phyloP scores from a whole-genome alignment of 2,113 vertebrate species.

The Gallinago media region DNA sequence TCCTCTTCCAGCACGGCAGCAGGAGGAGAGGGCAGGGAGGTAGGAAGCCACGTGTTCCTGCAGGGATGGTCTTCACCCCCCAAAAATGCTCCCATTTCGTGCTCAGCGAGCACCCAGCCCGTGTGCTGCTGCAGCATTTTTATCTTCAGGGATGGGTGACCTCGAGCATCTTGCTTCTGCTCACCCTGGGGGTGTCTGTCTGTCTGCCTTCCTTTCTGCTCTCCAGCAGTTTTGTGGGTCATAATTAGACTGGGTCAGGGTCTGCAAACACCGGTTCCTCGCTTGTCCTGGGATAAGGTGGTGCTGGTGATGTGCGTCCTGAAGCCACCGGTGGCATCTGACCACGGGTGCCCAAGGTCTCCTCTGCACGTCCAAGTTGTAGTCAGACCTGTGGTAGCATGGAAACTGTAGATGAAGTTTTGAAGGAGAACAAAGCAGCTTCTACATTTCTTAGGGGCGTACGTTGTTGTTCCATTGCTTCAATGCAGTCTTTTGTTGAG shows the following conservation, averaged over 20 bases:
- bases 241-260: rapidly evolving
- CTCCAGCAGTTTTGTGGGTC: not conserved
- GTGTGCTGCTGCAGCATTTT: rapidly evolving
- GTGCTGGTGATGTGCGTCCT: rapidly evolving
- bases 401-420: not conserved
- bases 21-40: not conserved
- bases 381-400: rapidly evolving
- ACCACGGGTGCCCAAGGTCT: rapidly evolving
- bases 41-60: not conserved
- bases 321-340: not conserved
- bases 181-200: not conserved
- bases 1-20: not conserved
- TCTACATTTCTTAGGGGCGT: not conserved
- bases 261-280: rapidly evolving
- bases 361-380: rapidly evolving
- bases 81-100: rapidly evolving
- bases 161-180: rapidly evolving
- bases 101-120: rapidly evolving
- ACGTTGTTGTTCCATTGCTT: rapidly evolving
- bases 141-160: not conserved
- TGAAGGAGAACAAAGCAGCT: not conserved
- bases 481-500: not conserved
- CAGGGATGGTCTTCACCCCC: rapidly evolving
- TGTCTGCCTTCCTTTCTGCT: not conserved
- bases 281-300: rapidly evolving